These are phyloP conservation scores for Serranus cabrilla DNA, from an alignment of 2,797 vertebrate species.

Conservation along the genomic window DNA sequence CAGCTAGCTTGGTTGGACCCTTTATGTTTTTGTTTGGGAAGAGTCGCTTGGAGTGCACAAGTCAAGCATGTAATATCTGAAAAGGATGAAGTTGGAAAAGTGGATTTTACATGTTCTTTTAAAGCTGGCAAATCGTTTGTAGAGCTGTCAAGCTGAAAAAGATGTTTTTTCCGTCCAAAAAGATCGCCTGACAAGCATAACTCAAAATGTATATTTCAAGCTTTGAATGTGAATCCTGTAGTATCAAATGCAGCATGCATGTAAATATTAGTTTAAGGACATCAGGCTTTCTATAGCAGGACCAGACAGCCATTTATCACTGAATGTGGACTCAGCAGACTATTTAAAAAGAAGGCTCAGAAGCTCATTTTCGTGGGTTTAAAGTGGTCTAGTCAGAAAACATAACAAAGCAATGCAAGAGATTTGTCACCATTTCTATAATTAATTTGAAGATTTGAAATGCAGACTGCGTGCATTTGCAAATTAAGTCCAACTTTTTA, in stretches of 20 bases:
- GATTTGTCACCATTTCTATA: background rate
- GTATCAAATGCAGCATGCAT: background rate
- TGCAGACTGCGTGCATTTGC: background rate
- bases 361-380: background rate
- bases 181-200: background rate
- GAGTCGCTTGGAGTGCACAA: background rate
- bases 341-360: no score
- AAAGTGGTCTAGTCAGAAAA: background rate
- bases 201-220: background rate
- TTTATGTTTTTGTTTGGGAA: constrained; percentile 7
- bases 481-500: background rate
- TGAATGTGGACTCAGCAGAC: no score
- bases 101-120: background rate
- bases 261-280: background rate
- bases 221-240: background rate
- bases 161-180: background rate
- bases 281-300: background rate
- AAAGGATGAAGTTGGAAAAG: background rate
- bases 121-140: background rate
- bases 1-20: background rate
- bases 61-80: background rate
- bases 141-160: background rate
- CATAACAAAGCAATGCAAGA: background rate
- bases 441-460: background rate
- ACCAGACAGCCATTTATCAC: no score